phyloP scores from a whole-genome alignment of 2,113 vertebrate genomes.

The Podarcis cretensis region DNA sequence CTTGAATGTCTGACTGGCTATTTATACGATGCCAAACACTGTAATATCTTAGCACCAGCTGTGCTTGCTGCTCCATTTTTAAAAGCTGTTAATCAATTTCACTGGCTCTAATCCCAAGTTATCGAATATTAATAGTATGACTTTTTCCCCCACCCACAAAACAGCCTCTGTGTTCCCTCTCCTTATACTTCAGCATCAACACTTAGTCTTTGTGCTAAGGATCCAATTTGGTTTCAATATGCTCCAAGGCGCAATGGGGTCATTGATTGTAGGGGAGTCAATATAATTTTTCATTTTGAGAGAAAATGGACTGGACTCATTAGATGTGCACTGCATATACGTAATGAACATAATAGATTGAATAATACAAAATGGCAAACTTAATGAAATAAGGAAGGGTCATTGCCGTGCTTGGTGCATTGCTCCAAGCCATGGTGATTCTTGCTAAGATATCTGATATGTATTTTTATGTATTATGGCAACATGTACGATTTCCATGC shows the following conservation, averaged over 20 bases:
- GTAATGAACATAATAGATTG: neutral
- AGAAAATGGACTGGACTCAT: neutral
- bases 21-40: neutral
- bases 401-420: neutral
- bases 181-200: neutral
- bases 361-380: neutral
- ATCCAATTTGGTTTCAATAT: neutral
- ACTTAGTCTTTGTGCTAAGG: neutral
- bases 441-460: neutral
- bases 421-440: neutral
- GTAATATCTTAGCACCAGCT: neutral
- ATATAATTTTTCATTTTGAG: neutral
- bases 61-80: neutral
- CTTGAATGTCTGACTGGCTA: rapidly evolving
- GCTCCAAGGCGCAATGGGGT: neutral
- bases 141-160: rapidly evolving
- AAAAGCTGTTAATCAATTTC: neutral
- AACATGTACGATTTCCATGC: neutral
- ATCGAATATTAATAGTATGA: neutral
- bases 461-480: neutral
- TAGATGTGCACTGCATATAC: neutral
- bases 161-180: neutral
- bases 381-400: neutral
- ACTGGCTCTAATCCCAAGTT: neutral
- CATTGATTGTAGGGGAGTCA: neutral